Conservation (phyloP, 2,888 invertebrate species). For the Autographa pulchrina region DNA sequence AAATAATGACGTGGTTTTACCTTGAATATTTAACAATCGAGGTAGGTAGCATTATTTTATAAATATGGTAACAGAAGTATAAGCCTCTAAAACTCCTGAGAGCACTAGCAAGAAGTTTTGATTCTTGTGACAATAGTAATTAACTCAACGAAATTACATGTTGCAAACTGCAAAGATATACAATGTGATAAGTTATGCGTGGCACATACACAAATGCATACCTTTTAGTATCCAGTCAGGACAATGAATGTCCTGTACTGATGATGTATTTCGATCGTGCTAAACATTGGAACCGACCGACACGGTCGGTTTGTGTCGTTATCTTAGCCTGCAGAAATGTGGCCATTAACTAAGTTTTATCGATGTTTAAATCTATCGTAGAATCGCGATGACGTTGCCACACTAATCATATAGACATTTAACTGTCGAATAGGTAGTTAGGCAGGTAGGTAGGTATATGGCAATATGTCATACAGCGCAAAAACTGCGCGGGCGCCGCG, state of each 20-base stretch:
- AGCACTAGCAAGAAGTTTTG: background rate
- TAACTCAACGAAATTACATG: slow-evolving; percentile 11
- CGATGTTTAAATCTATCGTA: slow-evolving; percentile 18
- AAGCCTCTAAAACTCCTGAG: background rate
- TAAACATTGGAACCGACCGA: background rate
- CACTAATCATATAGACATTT: slow-evolving; percentile 11
- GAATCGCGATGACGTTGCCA: slow-evolving; percentile 18
- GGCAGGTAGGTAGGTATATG: slow-evolving; percentile 9
- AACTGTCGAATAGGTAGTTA: background rate
- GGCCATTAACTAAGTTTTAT: slow-evolving; percentile 30
- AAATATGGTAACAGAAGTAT: slow-evolving; percentile 14
- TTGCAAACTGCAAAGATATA: slow-evolving; percentile 24
- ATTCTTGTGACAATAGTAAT: background rate
- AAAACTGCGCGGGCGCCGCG: slow-evolving; percentile 21
- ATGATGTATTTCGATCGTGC: background rate
- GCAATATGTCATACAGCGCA: background rate
- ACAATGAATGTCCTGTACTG: slow-evolving; percentile 19
- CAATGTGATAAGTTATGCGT: slow-evolving; percentile 29
- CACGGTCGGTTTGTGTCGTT: slow-evolving; percentile 13
- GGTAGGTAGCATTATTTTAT: slow-evolving; percentile 12
- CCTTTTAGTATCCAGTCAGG: slow-evolving; percentile 23
- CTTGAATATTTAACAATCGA: slow-evolving; percentile 51
- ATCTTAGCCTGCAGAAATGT: slow-evolving; percentile 21
- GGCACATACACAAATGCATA: slow-evolving; percentile 42
- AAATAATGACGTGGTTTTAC: slow-evolving; percentile 61